Evolutionary conservation across 2,797 vertebrate species (phyloP).

Genomic region (Cygnus olor): DNA sequence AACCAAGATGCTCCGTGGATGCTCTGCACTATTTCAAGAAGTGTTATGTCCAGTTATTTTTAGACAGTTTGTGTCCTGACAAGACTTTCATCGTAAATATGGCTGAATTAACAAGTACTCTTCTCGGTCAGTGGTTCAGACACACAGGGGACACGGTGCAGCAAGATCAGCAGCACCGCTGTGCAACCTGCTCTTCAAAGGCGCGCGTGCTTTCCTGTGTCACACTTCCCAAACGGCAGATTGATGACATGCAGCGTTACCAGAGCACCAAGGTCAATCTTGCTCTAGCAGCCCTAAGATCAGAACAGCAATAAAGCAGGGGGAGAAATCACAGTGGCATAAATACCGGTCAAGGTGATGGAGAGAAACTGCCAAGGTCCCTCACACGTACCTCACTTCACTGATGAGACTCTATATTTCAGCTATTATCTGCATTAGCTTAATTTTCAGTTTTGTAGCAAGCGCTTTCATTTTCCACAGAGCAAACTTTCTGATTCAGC

Average conservation of each 20-base stretch:
- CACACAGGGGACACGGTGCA: fast-evolving
- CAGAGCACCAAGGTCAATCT: background rate
- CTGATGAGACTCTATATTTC: background rate
- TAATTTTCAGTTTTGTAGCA: background rate
- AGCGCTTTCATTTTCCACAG: background rate
- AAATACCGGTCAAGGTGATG: background rate
- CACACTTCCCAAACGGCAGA: background rate
- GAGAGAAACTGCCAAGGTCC: background rate
- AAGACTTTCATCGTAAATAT: background rate
- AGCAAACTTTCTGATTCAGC: fast-evolving
- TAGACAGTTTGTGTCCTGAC: background rate
- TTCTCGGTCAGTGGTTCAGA: background rate
- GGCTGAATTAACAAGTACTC: background rate
- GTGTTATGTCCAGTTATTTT: fast-evolving
- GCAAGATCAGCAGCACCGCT: background rate
- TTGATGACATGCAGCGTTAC: background rate
- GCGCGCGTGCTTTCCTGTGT: background rate
- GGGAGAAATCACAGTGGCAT: background rate
- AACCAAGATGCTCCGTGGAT: background rate
- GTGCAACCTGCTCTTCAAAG: background rate
- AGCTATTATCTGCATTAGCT: background rate
- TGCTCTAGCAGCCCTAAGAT: background rate
- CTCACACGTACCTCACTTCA: background rate
- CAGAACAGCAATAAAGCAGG: background rate
- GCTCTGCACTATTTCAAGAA: background rate